Evolutionary conservation across 2,113 vertebrate species (phyloP).

Genomic region (Cisticola juncidis): DNA sequence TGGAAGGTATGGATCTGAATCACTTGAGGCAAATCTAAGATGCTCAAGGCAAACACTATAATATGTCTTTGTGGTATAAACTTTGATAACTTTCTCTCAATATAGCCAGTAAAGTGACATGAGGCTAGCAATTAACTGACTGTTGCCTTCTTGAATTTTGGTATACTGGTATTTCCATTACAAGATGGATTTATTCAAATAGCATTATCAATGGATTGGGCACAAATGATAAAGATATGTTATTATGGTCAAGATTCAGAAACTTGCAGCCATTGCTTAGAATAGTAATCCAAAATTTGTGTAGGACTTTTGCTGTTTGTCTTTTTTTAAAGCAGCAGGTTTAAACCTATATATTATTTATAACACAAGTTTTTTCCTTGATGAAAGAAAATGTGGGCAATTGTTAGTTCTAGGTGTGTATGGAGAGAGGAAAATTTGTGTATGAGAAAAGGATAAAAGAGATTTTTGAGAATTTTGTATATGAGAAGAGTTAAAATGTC

Average conservation of each 20-base stretch:
- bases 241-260: background rate
- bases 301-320: background rate
- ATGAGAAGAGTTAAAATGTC: background rate
- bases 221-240: background rate
- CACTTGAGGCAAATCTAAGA: background rate
- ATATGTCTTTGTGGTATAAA: background rate
- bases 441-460: background rate
- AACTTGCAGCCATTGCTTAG: background rate
- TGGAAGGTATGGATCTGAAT: background rate
- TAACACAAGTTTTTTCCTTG: background rate
- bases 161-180: background rate
- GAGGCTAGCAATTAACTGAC: background rate
- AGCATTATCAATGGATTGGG: background rate
- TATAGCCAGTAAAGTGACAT: background rate
- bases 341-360: background rate
- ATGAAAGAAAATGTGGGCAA: background rate
- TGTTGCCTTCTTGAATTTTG: background rate
- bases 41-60: background rate
- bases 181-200: background rate
- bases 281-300: background rate
- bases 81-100: background rate
- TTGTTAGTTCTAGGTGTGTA: background rate
- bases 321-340: background rate
- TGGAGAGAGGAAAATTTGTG: background rate
- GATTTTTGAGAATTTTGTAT: too few species aligned